Percentiles rank a stretch among this genome's conserved stretches.
phyloP scores from a whole-genome alignment of 2,797 vertebrate genomes.

The Acipenser oxyrinchus region DNA sequence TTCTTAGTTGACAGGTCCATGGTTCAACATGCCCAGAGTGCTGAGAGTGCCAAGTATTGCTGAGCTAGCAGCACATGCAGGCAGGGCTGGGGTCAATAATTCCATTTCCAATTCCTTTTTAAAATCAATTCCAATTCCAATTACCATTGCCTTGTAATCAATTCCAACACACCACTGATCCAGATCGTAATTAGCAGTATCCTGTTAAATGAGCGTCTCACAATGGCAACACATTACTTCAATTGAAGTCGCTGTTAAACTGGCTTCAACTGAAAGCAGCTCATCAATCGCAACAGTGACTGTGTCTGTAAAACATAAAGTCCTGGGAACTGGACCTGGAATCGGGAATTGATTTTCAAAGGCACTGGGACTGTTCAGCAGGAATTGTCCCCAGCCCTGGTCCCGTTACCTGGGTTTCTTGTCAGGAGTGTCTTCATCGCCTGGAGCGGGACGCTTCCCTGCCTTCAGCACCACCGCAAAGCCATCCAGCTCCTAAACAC shows the following conservation, averaged over 20 bases:
- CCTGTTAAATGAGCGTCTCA: not conserved
- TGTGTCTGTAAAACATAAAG: not conserved
- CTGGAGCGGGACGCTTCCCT: slow-evolving; percentile 63
- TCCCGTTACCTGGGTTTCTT: slow-evolving; percentile 83
- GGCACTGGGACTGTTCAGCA: not conserved
- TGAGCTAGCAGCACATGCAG: too few species aligned
- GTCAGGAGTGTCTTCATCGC: slow-evolving; percentile 74
- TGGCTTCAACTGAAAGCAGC: not conserved
- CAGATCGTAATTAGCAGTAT: too few species aligned
- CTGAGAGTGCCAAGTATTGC: too few species aligned
- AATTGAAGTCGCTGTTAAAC: not conserved
- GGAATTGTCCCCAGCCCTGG: not conserved
- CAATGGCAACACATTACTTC: not conserved
- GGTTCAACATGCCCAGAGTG: too few species aligned
- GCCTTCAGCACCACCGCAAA: slow-evolving; percentile 58
- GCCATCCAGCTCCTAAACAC: slow-evolving; percentile 63
- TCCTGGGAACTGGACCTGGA: not conserved
- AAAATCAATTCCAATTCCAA: too few species aligned
- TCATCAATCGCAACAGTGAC: not conserved
- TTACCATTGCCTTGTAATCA: too few species aligned
- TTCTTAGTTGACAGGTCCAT: too few species aligned
- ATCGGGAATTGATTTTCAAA: not conserved
- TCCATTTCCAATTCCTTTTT: too few species aligned
- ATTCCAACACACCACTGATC: too few species aligned
- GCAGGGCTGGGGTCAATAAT: too few species aligned